phyloP scores from a whole-genome alignment of 2,797 vertebrate genomes.

The Danio jaintianensis region DNA sequence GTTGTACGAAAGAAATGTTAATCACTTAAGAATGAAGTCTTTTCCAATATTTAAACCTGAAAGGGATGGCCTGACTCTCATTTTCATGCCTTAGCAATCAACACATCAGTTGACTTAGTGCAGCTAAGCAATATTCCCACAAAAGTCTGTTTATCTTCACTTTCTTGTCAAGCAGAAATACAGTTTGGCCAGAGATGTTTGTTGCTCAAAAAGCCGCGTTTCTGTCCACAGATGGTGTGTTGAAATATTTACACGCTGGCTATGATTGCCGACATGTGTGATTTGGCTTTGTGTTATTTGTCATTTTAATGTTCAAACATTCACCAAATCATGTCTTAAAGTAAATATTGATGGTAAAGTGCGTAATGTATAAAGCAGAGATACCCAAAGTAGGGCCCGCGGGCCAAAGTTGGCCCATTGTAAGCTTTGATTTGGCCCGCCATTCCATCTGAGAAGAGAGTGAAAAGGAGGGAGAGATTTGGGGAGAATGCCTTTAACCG shows the following conservation, averaged over 20 bases:
- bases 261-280: slow-evolving; percentile 76
- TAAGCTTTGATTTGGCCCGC: no score
- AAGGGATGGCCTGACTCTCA: slow-evolving; percentile 22
- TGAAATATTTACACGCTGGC: slow-evolving; percentile 61
- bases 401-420: no score
- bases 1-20: slow-evolving; percentile 45
- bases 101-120: background rate
- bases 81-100: slow-evolving; percentile 28
- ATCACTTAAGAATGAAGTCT: slow-evolving; percentile 30
- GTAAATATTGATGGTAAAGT: slow-evolving; percentile 2
- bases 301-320: slow-evolving; percentile 58
- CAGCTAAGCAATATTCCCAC: background rate
- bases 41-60: background rate
- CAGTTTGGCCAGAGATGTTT: slow-evolving; percentile 1
- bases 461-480: no score
- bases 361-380: no score
- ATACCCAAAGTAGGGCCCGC: no score
- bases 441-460: no score
- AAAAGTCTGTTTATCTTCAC: slow-evolving; percentile 11
- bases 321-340: slow-evolving; percentile 34
- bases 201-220: slow-evolving; percentile 3
- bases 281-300: slow-evolving; percentile 61
- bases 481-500: no score
- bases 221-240: slow-evolving; percentile 18
- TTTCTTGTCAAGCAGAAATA: background rate